Evolutionary conservation across 2,113 vertebrate genomes (phyloP).

Genomic region (Plecotus auritus): DNA sequence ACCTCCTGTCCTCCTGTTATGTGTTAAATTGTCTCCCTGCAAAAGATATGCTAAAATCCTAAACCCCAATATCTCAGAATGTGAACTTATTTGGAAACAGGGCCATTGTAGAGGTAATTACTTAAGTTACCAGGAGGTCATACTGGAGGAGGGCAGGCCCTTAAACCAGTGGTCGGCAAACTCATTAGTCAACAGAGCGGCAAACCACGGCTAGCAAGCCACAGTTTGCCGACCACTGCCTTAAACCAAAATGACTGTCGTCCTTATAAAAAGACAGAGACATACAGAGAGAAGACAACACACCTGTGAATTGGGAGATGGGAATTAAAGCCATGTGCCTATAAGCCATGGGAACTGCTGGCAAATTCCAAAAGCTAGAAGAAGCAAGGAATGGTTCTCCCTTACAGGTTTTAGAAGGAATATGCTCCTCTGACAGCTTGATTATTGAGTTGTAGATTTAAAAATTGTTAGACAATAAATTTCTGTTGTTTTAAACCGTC

Average conservation of each 20-base stretch:
- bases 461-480: not conserved
- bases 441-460: not conserved
- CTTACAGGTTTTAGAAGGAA: not conserved
- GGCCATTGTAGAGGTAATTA: not conserved
- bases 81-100: not conserved
- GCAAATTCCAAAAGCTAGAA: not conserved
- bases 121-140: not conserved
- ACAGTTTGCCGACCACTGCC: too few species aligned
- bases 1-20: not conserved
- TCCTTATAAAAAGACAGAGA: not conserved
- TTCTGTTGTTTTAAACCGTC: not conserved
- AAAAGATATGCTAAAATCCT: not conserved
- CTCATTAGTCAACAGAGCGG: too few species aligned
- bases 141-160: not conserved
- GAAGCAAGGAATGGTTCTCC: not conserved
- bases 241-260: not conserved
- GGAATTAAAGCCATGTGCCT: fast-evolving
- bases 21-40: not conserved
- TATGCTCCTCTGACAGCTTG: not conserved
- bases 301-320: not conserved
- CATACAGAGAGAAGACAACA: not conserved
- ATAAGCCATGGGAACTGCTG: not conserved
- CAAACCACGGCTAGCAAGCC: too few species aligned
- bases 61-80: not conserved
- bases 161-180: not conserved